These are phyloP conservation scores for Teleiodes luculella DNA, from an alignment of 2,888 invertebrate species.

Conservation along the genomic window DNA sequence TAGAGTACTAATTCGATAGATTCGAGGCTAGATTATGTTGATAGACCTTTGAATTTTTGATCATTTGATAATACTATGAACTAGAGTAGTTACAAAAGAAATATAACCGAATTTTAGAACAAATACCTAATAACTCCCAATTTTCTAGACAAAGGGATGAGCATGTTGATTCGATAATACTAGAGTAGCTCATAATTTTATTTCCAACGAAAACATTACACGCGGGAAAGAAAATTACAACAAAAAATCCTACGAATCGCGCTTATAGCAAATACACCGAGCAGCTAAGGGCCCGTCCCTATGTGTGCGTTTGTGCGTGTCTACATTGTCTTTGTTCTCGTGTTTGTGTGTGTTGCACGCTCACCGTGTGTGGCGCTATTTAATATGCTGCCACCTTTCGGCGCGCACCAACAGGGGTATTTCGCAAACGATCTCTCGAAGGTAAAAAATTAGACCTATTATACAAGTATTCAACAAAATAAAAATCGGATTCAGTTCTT, in stretches of 20 bases:
- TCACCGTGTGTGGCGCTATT: conserved; percentile 77
- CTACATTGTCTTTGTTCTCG: conserved; percentile 79
- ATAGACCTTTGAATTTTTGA: conserved; percentile 49
- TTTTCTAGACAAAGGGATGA: conserved; percentile 63
- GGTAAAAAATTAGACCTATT: conserved; percentile 84
- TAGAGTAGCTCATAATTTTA: conserved; percentile 56
- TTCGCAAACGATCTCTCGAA: conserved; percentile 98
- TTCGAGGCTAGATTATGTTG: conserved; percentile 44
- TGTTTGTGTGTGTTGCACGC: conserved; percentile 80
- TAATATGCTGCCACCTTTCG: conserved; percentile 72
- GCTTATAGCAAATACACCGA: conserved; percentile 77
- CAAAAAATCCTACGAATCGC: conserved; percentile 26
- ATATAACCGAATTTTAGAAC: conserved; percentile 39
- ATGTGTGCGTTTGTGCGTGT: conserved; percentile 77
- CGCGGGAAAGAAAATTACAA: background rate
- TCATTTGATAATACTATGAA: conserved; percentile 39
- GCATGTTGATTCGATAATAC: conserved; percentile 56
- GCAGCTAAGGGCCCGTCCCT: conserved; percentile 68
- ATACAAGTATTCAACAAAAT: conserved; percentile 57
- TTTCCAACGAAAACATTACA: conserved; percentile 28
- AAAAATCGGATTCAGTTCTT: conserved; percentile 65
- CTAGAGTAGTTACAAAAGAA: conserved; percentile 50
- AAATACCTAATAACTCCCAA: conserved; percentile 44
- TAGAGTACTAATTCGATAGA: conserved; percentile 19
- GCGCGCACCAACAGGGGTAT: conserved; percentile 87